Percentiles rank a stretch among this genome's conserved stretches.
Evolutionary conservation across 2,113 vertebrate species (phyloP).

Genomic region (Noturus placidus): DNA sequence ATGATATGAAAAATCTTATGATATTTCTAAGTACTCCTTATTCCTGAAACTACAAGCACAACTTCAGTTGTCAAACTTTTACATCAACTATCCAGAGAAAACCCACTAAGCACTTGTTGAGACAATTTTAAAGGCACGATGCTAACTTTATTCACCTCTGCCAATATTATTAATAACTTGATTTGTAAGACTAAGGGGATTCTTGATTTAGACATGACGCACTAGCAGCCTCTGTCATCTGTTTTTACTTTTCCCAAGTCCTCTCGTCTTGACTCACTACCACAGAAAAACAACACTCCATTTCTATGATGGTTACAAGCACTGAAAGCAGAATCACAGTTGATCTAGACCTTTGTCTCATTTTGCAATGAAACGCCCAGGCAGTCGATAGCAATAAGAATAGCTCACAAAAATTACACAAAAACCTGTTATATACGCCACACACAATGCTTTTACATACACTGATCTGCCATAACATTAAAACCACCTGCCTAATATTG

Average conservation of each 20-base stretch:
- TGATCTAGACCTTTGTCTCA: neutral
- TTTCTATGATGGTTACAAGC: neutral
- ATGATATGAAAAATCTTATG: neutral
- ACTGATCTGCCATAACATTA: too few species aligned
- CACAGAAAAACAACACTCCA: neutral
- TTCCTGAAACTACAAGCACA: neutral
- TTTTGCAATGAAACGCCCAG: neutral
- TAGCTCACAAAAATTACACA: neutral
- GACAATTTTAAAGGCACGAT: too few species aligned
- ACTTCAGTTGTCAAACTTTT: neutral
- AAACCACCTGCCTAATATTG: too few species aligned
- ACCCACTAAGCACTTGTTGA: neutral
- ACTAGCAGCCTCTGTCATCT: neutral
- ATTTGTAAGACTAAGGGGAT: neutral
- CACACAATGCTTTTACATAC: neutral
- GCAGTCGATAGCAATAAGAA: neutral
- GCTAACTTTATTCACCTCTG: neutral
- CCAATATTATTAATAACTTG: neutral
- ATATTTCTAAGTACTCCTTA: neutral
- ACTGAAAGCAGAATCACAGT: neutral
- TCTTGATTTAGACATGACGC: neutral
- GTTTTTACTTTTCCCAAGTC: neutral
- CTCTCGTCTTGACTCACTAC: neutral
- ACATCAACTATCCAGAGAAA: neutral
- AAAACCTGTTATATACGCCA: neutral